Base-by-base conservation (phyloP, 2,888 invertebrate genomes). In the Drosophila pseudotalamancana region DNA sequence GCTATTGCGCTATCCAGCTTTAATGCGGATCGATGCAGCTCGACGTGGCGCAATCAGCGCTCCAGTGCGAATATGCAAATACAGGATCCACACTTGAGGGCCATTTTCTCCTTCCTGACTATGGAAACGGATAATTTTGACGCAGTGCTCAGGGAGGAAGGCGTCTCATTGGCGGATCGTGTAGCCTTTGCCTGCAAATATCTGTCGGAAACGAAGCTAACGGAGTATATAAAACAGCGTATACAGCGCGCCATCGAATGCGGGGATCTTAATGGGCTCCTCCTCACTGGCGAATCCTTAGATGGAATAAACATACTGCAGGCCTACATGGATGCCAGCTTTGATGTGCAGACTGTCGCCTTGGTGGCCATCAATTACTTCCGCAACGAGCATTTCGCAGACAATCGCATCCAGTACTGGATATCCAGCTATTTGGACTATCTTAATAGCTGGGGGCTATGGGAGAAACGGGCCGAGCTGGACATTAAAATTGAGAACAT, bases 161-260 rank as follows among this genome's bases (percentile, higher is more conserved):
- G 95, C 40, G 95, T 98, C 92, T 95, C 96, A 0, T 94, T 98
- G 6, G 95, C 96, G 74, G 98, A 98, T 92, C 93, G 97, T 82
- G 95, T 98, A 49, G 97, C 97, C n/a, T 97, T 98, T 92, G 97
- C 97, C 16, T 95, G 97, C 88, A 94, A 95, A 88, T 98, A 95
- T 92, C 92, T 98, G 21, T 94, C 96, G 1, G 98, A 98, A 92
- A 92, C 92, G 14, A 94, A 95, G 91, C 92, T 98, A 68, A 92
- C 94, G 59, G 96, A 96, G 37, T 98, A 95, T 92, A 93, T 98
- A 46, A 94, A 94, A 68, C 93, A 93, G 72, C 93, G 96, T 51
- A 94, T 94, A 39, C 93, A 93, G 71, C 93, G 94, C 77, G 93
- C 97, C 72, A 94, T 94, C 21, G 94, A 94, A 62, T 94, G 94